phyloP scores from a whole-genome alignment of 2,888 invertebrate species.

The Polyploca ridens region DNA sequence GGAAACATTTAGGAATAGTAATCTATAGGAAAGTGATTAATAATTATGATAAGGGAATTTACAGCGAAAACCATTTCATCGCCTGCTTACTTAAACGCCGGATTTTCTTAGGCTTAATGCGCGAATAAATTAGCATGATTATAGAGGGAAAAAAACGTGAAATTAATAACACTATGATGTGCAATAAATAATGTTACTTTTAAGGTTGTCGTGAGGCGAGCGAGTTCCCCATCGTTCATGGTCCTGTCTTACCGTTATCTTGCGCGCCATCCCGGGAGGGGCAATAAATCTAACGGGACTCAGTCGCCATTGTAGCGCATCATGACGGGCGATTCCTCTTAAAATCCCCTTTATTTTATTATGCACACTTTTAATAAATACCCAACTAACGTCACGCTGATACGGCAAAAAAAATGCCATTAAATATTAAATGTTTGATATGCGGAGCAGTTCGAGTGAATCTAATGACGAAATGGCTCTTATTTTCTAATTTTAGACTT shows the following conservation, averaged over 20 bases:
- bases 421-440: no score
- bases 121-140: no score
- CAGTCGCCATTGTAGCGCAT: constrained; percentile 21
- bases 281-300: constrained; percentile 33
- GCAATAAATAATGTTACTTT: not conserved
- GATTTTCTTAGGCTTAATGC: no score
- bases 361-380: constrained; percentile 10
- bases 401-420: not conserved
- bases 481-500: no score
- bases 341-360: constrained; percentile 9
- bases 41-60: no score
- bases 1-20: constrained; percentile 22
- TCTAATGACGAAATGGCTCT: no score
- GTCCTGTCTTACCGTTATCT: constrained; percentile 36
- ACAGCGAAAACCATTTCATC: no score
- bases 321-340: constrained; percentile 31
- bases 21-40: no score
- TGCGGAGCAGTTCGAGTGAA: no score
- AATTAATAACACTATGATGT: not conserved
- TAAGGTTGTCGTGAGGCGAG: not conserved
- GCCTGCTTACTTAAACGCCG: no score
- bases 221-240: constrained; percentile 9
- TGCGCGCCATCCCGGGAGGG: constrained; percentile 21
- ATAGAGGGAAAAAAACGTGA: no score
- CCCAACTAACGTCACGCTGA: constrained; percentile 8